Evolutionary conservation across 2,888 invertebrate species (phyloP), one percentile per base, ranked within the genome.

Genomic region (Eupelmus urozonus): DNA sequence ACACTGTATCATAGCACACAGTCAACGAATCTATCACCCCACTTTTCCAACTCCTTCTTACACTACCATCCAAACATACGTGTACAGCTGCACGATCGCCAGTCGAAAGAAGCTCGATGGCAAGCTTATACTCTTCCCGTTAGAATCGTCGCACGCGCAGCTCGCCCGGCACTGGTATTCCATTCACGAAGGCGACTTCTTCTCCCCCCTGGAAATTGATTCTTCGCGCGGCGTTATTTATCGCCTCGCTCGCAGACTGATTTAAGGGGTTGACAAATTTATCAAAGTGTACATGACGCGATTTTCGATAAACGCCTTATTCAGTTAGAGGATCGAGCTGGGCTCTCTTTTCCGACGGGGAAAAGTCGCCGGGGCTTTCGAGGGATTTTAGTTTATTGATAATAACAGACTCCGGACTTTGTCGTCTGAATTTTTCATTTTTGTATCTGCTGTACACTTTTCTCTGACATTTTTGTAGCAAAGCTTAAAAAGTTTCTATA

Each of bases 251-350:
- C 57, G 0, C 20, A 1, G 29, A 62, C 45, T 78, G 67, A 78
- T 67, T 73, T 73, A 55, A 42, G 34, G 62, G 23, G 42, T 72
- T 73, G 78, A 78, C 72, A 73, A 78, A 78, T 78, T 78, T 78
- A 78, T 78, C 67, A 67, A 73, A 72, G 13, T 23, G 59, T 66
- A 66, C 76, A 70, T 53, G 71, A 59, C 51, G 51, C 49, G 60
- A 71, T 71, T 77, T 51, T 59, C 76, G 51, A 77, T 77, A 63
- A 42, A 55, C n/a, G 49, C n/a, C 29, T 23, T 45, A 53, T 74
- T 59, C 63, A 42, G 20, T 72, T 34, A 34, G 3, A 34, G 9
- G 5, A 9, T 9, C 34, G 34, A 3, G 3, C 3, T 34, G 9
- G 34, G 9, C 34, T 9, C 5, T n/a, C n/a, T n/a, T n/a, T 45